phyloP scores from a whole-genome alignment of 2,888 invertebrate species.

The Caenorhabditis macrosperma region DNA sequence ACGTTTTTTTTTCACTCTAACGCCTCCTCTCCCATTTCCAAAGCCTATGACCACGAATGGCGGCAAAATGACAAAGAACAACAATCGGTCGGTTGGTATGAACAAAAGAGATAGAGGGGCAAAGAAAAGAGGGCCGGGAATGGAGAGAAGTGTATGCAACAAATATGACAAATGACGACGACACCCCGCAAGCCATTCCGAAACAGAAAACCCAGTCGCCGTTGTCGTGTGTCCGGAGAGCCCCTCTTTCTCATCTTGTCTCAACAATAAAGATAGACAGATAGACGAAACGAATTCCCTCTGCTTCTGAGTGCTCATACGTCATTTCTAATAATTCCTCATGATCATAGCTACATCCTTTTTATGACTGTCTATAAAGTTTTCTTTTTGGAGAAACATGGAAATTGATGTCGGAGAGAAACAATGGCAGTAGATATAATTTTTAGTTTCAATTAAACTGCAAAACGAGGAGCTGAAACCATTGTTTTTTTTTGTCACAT shows the following conservation, averaged over 20 bases:
- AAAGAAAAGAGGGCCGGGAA: conserved; percentile 25
- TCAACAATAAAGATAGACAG: conserved; percentile 16
- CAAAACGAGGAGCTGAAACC: neutral
- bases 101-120: conserved; percentile 34
- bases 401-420: too few relatives aligned
- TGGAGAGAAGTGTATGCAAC: conserved; percentile 48
- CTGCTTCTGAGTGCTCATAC: neutral
- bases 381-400: too few relatives aligned
- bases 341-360: too few relatives aligned
- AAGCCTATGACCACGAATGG: conserved; percentile 20
- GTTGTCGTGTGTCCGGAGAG: conserved; percentile 6
- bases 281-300: neutral
- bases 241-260: neutral
- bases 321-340: too few relatives aligned
- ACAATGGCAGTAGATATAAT: too few relatives aligned
- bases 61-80: conserved; percentile 40
- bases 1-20: conserved; percentile 39
- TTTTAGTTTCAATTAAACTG: too few relatives aligned
- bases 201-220: conserved; percentile 29
- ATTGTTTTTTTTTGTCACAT: too few relatives aligned
- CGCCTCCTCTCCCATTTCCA: conserved; percentile 25
- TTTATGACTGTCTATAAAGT: too few relatives aligned
- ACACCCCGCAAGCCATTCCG: conserved; percentile 35
- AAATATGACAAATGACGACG: conserved; percentile 64
- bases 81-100: conserved; percentile 31